Conservation (phyloP, 2,797 vertebrate species). For the Microctenopoma steveboyesi region DNA sequence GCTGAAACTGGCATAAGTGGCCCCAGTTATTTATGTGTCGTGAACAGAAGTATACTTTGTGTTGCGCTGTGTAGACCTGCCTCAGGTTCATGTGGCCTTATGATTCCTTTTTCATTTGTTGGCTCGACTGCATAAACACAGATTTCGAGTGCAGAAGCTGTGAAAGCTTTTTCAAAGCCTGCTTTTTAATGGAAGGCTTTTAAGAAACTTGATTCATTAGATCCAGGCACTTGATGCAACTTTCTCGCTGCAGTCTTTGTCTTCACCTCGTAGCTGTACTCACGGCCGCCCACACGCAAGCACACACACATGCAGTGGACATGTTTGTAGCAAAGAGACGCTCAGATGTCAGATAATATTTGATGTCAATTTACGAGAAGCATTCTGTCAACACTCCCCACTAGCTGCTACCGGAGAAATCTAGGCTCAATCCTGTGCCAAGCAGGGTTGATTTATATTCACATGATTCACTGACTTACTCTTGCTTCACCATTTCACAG, state of each 20-base stretch:
- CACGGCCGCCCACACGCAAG: slow-evolving; percentile 16
- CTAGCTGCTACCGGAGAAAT: slow-evolving; percentile 38
- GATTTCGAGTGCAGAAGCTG: slow-evolving; percentile 37
- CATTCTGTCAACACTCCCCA: slow-evolving; percentile 6
- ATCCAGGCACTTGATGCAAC: slow-evolving; percentile 23
- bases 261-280: slow-evolving; percentile 10
- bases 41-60: background rate
- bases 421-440: slow-evolving; percentile 8
- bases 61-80: background rate
- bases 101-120: slow-evolving; percentile 49
- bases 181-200: slow-evolving; percentile 41
- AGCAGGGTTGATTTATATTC: slow-evolving; percentile 54
- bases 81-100: slow-evolving; percentile 24
- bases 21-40: background rate
- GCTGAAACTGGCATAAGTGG: slow-evolving; percentile 3
- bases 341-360: slow-evolving; percentile 37
- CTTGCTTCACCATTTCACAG: slow-evolving; percentile 27
- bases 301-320: slow-evolving; percentile 13
- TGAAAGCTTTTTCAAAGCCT: slow-evolving; percentile 37
- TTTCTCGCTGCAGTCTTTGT: slow-evolving; percentile 35
- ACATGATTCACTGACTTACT: slow-evolving; percentile 12
- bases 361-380: slow-evolving; percentile 28
- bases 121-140: slow-evolving; percentile 46
- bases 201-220: slow-evolving; percentile 44
- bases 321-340: slow-evolving; percentile 37